Percentiles rank a stretch among this genome's conserved stretches.
Evolutionary conservation across 2,797 vertebrate genomes (phyloP).

Genomic region (Rhinatrema bivittatum): DNA sequence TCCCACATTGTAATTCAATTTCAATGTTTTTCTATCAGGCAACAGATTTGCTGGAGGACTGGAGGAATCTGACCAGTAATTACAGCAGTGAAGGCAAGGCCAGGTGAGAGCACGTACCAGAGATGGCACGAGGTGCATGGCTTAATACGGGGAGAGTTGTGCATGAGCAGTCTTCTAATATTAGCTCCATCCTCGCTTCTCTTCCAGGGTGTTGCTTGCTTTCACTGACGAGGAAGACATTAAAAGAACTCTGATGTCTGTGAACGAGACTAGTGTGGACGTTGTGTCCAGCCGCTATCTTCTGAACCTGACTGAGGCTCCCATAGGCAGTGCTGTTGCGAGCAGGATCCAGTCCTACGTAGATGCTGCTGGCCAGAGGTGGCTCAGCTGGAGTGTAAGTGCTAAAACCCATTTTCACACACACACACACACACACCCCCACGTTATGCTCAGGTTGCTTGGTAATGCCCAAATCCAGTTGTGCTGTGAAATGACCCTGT

Average conservation of each 20-base stretch:
- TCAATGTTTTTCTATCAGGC: conserved; percentile 19
- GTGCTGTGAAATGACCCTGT: not conserved
- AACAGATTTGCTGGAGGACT: conserved; percentile 12
- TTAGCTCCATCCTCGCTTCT: not conserved
- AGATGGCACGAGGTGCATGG: no score
- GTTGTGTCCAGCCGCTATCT: conserved; percentile 52
- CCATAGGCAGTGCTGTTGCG: not conserved
- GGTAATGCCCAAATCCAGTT: no score
- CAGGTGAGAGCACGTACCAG: no score
- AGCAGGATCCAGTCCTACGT: conserved; percentile 38
- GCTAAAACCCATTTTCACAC: not conserved
- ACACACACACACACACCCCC: no score
- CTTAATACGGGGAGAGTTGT: no score
- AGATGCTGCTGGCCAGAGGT: conserved; percentile 3
- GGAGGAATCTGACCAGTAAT: conserved; percentile 47
- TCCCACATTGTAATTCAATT: no score
- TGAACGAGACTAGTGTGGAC: conserved; percentile 41
- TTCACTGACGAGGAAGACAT: conserved; percentile 13
- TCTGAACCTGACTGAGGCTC: not conserved
- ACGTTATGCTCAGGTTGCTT: no score
- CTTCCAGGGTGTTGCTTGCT: conserved; percentile 60
- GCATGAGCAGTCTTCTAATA: no score
- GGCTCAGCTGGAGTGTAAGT: conserved; percentile 41
- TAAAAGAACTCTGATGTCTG: conserved; percentile 19
- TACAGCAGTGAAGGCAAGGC: conserved; percentile 23